phyloP scores from a whole-genome alignment of 2,888 invertebrate genomes.

The Siphonodentalium dalli region DNA sequence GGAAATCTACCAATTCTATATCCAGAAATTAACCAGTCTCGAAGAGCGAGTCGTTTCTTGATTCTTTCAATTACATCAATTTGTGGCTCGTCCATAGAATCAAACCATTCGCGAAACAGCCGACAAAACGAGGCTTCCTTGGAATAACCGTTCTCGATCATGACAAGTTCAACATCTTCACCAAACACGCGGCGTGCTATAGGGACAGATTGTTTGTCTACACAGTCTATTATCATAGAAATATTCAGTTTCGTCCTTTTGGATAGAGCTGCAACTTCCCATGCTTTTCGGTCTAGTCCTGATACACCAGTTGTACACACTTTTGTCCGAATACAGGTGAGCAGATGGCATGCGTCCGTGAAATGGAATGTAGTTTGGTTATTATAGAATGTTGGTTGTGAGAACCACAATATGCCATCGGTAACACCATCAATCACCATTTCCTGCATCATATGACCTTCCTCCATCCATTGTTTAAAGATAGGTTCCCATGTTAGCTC shows the following conservation, averaged over 20 bases:
- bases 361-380: slow-evolving; percentile 17
- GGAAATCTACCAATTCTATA: slow-evolving; percentile 12
- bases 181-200: slow-evolving; percentile 18
- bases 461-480: background rate
- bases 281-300: slow-evolving; percentile 16
- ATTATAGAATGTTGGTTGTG: slow-evolving; percentile 3
- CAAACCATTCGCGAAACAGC: slow-evolving; percentile 20
- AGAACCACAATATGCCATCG: slow-evolving; percentile 7
- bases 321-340: slow-evolving; percentile 25
- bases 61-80: slow-evolving; percentile 4
- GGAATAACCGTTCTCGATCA: background rate
- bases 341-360: slow-evolving; percentile 19
- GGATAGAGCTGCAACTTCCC: slow-evolving; percentile 19
- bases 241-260: slow-evolving; percentile 14
- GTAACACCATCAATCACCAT: background rate
- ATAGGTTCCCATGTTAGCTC: background rate
- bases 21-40: slow-evolving; percentile 6
- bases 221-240: slow-evolving; percentile 15
- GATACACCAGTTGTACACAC: slow-evolving; percentile 24
- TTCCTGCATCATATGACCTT: background rate
- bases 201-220: slow-evolving; percentile 24
- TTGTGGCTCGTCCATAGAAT: slow-evolving; percentile 17
- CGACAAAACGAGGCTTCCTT: slow-evolving; percentile 13
- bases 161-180: slow-evolving; percentile 11
- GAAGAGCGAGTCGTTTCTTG: slow-evolving; percentile 4